Base-by-base conservation (phyloP, 2,888 invertebrate genomes). In the Dasypolia templi region DNA sequence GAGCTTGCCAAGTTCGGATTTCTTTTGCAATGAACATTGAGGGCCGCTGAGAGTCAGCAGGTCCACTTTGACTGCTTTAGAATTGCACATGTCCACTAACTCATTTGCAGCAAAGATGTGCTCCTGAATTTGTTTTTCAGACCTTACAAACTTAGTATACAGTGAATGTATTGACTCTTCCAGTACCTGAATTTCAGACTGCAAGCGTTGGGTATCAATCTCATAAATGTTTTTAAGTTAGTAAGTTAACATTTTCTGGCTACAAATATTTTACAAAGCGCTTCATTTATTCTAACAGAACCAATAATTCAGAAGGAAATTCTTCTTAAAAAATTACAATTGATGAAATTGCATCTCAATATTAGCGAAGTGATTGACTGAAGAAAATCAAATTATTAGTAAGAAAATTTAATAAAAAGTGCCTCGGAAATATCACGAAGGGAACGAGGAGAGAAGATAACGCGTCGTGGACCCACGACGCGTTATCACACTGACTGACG, bases 351-450 rank as follows among this genome's bases (percentile, higher is more conserved):
- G 17, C 32, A 75, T 46, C 6, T 51, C 7, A 61, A 62, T 61
- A 72, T 61, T 26, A 62, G 3, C 44, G 6, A 12, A 58, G 22
- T 67, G 44, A 70, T 46, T 69, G 65, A 44, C 59, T 51, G 35
- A 12, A 66, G 39, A 56, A 69, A 61, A 75, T 75, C 0, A 69
- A 78, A 66, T 66, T 17, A 63, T 68, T 63, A 44, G 51, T 44
- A 59, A 64, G 56, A 58, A 63, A 53, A 55, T 74, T 63, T 63
- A 26, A 58, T 69, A 53, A 75, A 69, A 75, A 46, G n/a, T 44
- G 26, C 11, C 59, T 35, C 29, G 17, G 29, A 12, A 67, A 64
- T 69, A 32, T 53, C 1, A 53, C 3, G 32, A 32, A 64, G 22
- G 14, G n/a, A 29, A 11, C 3, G 29, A 26, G 26, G 53, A 14